Percentiles rank a stretch among this genome's conserved stretches.
Evolutionary conservation across 2,888 invertebrate genomes (phyloP).

Genomic region (Yponomeuta plumbellus): DNA sequence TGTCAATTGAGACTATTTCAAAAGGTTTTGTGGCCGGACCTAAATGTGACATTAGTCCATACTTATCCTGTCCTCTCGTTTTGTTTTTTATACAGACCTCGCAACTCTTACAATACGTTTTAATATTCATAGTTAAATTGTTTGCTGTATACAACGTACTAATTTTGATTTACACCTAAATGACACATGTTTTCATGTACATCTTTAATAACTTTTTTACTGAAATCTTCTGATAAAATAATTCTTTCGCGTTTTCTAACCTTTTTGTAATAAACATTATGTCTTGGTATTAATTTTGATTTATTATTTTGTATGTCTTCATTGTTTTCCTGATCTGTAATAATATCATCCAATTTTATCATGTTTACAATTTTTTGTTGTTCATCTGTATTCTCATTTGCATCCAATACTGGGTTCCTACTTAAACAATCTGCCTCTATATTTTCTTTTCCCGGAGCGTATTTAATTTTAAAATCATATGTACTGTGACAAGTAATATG

Average conservation of each 20-base stretch:
- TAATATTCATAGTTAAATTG: conserved; percentile 25
- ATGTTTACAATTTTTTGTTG: conserved; percentile 18
- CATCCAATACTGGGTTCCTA: conserved; percentile 14
- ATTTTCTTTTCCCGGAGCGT: conserved; percentile 15
- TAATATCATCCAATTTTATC: conserved; percentile 18
- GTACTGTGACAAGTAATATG: conserved; percentile 17
- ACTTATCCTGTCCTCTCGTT: too few species aligned
- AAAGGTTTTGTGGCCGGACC: too few species aligned
- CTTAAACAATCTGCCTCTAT: conserved; percentile 16
- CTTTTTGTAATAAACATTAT: conserved; percentile 12
- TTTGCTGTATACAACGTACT: conserved; percentile 24
- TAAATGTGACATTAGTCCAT: too few species aligned
- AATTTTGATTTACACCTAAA: conserved; percentile 26
- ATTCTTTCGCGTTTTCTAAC: conserved; percentile 22
- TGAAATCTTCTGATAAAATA: conserved; percentile 27
- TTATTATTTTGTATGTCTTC: conserved; percentile 18
- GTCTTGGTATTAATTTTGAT: conserved; percentile 12
- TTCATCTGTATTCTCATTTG: conserved; percentile 13
- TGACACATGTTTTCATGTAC: conserved; percentile 27
- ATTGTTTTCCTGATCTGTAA: conserved; percentile 15
- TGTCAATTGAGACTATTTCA: conserved; percentile 28
- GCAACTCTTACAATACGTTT: conserved; percentile 18
- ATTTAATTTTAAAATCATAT: conserved; percentile 15
- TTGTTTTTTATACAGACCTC: conserved; percentile 20
- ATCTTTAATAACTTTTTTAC: conserved; percentile 25